phyloP scores from a whole-genome alignment of 2,797 vertebrate genomes.

The Rhinoraja longicauda region DNA sequence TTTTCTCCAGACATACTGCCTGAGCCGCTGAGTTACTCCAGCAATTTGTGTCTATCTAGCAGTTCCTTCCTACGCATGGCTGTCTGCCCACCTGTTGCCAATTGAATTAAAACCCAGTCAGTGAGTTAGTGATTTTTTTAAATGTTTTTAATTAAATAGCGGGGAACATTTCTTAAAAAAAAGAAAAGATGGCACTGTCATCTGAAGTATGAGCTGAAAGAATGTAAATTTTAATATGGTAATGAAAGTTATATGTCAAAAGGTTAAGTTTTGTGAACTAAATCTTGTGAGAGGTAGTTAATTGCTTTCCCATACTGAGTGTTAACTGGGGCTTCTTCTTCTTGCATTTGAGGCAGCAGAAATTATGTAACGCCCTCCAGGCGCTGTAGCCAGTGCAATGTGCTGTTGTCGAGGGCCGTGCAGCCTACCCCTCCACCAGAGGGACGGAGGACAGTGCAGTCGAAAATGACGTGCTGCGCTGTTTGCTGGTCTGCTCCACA shows the following conservation, averaged over 20 bases:
- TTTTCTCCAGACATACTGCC: no score
- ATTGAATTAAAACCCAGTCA: background rate
- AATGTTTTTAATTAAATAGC: background rate
- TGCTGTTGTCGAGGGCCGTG: no score
- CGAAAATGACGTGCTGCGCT: no score
- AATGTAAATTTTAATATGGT: background rate
- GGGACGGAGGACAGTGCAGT: no score
- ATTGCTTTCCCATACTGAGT: background rate
- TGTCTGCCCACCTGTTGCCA: background rate
- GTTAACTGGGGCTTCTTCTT: background rate
- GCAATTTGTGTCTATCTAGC: no score
- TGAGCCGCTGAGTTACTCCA: no score
- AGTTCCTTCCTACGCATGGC: background rate
- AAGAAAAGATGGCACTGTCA: background rate
- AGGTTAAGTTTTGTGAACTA: background rate
- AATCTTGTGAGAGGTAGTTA: slow-evolving; percentile 3
- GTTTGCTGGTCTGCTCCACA: no score
- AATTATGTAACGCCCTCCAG: no score
- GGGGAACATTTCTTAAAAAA: background rate
- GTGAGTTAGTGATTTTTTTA: no score
- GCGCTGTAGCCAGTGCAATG: no score
- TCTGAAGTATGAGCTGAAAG: background rate
- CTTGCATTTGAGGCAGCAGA: no score
- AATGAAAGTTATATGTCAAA: background rate
- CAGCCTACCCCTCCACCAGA: no score